These are phyloP conservation scores for Bos indicus DNA, from an alignment of 2,113 vertebrate genomes.

Conservation along the genomic window DNA sequence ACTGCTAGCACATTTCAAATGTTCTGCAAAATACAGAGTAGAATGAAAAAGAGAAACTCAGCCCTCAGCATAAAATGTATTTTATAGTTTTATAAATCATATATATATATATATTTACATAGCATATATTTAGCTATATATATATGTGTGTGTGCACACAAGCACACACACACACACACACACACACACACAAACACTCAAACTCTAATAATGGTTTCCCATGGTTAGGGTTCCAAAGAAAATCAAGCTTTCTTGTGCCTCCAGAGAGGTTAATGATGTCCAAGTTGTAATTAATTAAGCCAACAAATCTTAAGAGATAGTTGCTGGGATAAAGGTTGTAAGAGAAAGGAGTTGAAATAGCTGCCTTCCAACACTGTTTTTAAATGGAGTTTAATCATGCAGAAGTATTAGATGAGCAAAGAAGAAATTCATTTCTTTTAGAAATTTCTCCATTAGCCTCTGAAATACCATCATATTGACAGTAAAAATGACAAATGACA, in stretches of 20 bases:
- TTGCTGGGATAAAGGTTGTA: neutral
- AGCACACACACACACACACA: neutral
- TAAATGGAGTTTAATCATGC: neutral
- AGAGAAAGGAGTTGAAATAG: neutral
- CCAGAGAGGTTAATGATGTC: neutral
- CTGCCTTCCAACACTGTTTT: neutral
- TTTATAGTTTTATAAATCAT: neutral
- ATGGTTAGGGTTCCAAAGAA: neutral
- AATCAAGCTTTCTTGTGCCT: neutral
- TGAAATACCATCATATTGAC: neutral
- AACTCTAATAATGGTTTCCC: neutral
- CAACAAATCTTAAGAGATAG: neutral
- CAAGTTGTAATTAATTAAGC: conserved; percentile 19
- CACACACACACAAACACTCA: neutral
- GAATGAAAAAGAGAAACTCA: neutral
- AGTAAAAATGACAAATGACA: neutral
- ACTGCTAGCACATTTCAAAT: neutral
- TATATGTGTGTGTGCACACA: neutral
- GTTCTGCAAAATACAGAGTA: neutral
- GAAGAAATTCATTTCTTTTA: neutral
- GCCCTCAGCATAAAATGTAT: neutral
- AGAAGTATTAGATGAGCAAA: neutral
- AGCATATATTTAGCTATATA: neutral
- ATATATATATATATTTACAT: neutral
- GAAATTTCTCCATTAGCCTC: neutral